phyloP scores from a whole-genome alignment of 1,140 invertebrate genomes.

The Drosophila neocordata region DNA sequence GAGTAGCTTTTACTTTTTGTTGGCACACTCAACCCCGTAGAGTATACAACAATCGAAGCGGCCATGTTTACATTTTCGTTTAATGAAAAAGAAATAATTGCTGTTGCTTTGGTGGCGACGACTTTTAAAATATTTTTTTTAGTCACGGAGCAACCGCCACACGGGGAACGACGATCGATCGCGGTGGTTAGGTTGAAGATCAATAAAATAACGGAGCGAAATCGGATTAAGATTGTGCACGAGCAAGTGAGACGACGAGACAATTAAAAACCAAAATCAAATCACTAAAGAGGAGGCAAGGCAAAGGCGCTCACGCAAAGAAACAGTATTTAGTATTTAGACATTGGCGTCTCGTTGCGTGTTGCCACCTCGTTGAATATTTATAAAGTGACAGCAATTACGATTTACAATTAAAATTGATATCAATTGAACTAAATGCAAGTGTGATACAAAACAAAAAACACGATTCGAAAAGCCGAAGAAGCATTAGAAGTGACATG shows the following conservation, averaged over 20 bases:
- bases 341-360: constrained; percentile 26
- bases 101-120: constrained; percentile 34
- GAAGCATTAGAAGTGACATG: constrained; percentile 28
- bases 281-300: constrained; percentile 22
- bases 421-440: constrained; percentile 56
- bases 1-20: no score
- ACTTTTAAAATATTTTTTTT: constrained; percentile 50
- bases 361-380: constrained; percentile 42
- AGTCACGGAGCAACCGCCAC: constrained; percentile 56
- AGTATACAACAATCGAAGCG: constrained; percentile 23
- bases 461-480: constrained; percentile 27
- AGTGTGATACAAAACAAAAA: constrained; percentile 25
- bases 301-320: constrained; percentile 17
- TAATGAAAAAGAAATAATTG: constrained; percentile 75
- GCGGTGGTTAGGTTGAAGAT: constrained; percentile 55
- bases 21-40: not conserved
- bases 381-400: constrained; percentile 26
- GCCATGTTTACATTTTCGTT: constrained; percentile 12
- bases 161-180: constrained; percentile 28
- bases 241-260: constrained; percentile 48
- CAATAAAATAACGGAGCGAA: constrained; percentile 66
- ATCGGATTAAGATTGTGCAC: constrained; percentile 31
- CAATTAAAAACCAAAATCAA: constrained; percentile 29
- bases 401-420: constrained; percentile 48
- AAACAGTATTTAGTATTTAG: constrained; percentile 31